Evolutionary conservation across 1,140 invertebrate genomes (phyloP).

Genomic region (Drosophila mojavensis): DNA sequence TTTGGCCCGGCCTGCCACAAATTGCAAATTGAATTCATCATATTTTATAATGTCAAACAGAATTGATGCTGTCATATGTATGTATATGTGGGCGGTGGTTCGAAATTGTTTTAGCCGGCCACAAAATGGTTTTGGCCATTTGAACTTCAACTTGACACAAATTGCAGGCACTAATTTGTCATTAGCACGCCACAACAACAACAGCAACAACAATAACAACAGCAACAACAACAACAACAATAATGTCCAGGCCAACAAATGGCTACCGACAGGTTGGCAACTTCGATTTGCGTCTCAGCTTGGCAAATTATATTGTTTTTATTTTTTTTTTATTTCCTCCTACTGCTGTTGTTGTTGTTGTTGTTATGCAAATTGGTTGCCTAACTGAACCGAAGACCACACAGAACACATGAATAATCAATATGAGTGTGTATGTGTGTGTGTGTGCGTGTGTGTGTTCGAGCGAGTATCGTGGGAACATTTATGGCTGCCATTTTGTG

Average conservation of each 20-base stretch:
- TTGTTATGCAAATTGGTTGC: slow-evolving; percentile 41
- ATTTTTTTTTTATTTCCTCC: too few species aligned
- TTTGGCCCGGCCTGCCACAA: slow-evolving; percentile 7
- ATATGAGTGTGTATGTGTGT: slow-evolving; percentile 21
- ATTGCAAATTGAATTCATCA: slow-evolving; percentile 48
- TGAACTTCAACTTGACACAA: slow-evolving; percentile 48
- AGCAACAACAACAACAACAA: slow-evolving; percentile 8
- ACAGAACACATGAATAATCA: slow-evolving; percentile 29
- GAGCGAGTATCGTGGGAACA: slow-evolving; percentile 20
- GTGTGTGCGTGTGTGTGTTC: background rate
- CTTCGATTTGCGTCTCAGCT: slow-evolving; percentile 36
- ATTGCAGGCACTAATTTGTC: slow-evolving; percentile 45
- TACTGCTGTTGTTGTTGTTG: too few species aligned
- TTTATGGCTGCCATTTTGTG: slow-evolving; percentile 55
- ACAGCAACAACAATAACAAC: slow-evolving; percentile 9
- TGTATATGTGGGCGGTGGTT: too few species aligned
- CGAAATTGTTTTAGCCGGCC: background rate
- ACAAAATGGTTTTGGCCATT: slow-evolving; percentile 32
- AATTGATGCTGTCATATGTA: background rate
- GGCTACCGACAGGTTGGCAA: slow-evolving; percentile 40
- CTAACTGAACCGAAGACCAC: slow-evolving; percentile 24
- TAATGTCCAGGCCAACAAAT: slow-evolving; percentile 26
- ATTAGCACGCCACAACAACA: slow-evolving; percentile 35
- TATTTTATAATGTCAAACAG: slow-evolving; percentile 32
- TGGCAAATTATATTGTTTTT: slow-evolving; percentile 20